Evolutionary conservation across 1,140 invertebrate genomes (phyloP).

Genomic region (Polyergus mexicanus): DNA sequence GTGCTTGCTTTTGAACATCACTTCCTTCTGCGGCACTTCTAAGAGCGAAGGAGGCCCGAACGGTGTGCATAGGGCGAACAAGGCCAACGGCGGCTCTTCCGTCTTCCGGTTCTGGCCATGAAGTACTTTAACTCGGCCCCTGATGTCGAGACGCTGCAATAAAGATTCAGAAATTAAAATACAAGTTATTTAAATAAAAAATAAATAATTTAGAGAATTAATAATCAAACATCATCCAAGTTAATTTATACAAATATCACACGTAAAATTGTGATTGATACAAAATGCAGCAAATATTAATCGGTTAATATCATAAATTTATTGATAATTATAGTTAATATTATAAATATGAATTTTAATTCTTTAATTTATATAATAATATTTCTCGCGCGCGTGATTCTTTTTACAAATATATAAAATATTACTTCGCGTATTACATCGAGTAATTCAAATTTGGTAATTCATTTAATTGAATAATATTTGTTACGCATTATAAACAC

Average conservation of each 20-base stretch:
- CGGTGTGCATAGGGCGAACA: slow-evolving; percentile 99
- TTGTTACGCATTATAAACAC: no score
- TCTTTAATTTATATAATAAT: slow-evolving; percentile 14
- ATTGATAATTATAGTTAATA: no score
- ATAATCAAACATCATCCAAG: background rate
- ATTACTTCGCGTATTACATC: background rate
- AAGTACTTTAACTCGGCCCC: slow-evolving; percentile 97
- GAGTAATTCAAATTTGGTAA: background rate
- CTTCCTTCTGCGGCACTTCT: slow-evolving; percentile 96
- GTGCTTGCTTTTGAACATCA: slow-evolving; percentile 99
- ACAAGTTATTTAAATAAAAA: background rate
- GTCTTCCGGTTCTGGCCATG: slow-evolving; percentile 98
- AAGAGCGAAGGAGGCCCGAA: slow-evolving; percentile 97
- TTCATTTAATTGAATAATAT: no score
- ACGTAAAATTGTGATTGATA: background rate
- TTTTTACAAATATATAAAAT: no score
- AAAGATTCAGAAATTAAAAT: slow-evolving; percentile 34
- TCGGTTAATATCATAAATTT: no score
- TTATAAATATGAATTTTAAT: slow-evolving; percentile 1
- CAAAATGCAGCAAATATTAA: background rate
- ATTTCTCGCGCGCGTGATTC: no score
- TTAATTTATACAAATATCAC: background rate
- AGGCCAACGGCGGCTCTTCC: slow-evolving; percentile 96
- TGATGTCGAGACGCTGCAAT: slow-evolving; percentile 98
- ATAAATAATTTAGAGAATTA: background rate